Evolutionary conservation across 2,888 invertebrate genomes (phyloP), one percentile per base, ranked within the genome.

Genomic region (Meta bourneti): DNA sequence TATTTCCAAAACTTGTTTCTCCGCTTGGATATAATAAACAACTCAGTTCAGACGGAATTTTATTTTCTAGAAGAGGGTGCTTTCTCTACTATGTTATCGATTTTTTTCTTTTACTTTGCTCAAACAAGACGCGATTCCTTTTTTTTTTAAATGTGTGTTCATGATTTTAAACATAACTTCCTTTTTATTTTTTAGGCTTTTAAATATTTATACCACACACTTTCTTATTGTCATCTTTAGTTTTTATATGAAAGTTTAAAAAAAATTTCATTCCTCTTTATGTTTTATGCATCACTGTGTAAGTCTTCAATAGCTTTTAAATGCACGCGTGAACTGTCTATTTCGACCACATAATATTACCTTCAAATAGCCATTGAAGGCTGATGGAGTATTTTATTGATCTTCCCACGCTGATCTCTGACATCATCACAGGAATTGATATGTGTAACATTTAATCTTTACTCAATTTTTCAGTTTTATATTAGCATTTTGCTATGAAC

Each of bases 21-120:
- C 16, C 61, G 48, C 85, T 85, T 85, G 75, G 85, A 85, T 85
- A 77, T 85, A 77, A 85, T 77, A 85, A 85, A 85, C 85, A 75
- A 85, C 69, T 61, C 75, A 61, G 20, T 77, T 61, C 49, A 48
- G 69, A n/a, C n/a, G 54, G 54, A 85, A 85, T 85, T 85, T 85
- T 77, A 85, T 85, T 85, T 85, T 77, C 69, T 48, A 19, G 69
- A 0, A 84, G 54, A 85, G 49, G 48, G 61, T 19, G 49, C 49
- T n/a, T 82, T 71, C 70, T 49, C 16, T 13, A 61, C 52, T 61
- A n/a, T 71, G 48, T 19, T n/a, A 82, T 82, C 81, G 71, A 82
- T 82, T 34, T 20, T 34, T 74, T 74, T 34, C 34, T 61, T 11
- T 61, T 16, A 16, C 61, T 16, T 61, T 16, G 16, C 61, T 16